Evolutionary conservation across 2,888 invertebrate genomes (phyloP).

Genomic region (Blastobasis lacticolella): DNA sequence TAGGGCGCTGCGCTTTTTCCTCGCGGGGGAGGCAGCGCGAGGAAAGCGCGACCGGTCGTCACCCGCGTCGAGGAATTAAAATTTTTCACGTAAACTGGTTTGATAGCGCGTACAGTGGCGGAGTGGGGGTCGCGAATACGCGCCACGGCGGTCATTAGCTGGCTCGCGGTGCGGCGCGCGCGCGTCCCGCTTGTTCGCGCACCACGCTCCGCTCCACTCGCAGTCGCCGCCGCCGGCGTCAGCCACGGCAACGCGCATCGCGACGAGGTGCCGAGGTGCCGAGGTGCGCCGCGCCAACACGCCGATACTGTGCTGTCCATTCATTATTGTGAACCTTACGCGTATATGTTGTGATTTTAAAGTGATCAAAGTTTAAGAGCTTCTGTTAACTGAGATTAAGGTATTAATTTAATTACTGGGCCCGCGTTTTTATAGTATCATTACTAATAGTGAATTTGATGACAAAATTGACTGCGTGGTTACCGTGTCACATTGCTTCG

Average conservation of each 20-base stretch:
- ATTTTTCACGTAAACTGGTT: conserved; percentile 73
- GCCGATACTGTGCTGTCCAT: no score
- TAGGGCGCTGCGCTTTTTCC: conserved; percentile 68
- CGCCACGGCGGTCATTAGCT: conserved; percentile 68
- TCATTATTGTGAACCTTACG: no score
- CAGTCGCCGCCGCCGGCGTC: neutral
- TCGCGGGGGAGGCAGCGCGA: conserved; percentile 41
- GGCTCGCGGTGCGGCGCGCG: conserved; percentile 59
- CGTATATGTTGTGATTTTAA: no score
- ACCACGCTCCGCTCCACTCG: conserved; percentile 10
- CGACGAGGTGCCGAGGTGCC: conserved; percentile 36
- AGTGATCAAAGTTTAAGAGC: neutral
- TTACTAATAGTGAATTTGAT: neutral
- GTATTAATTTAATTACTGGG: neutral
- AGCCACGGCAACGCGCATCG: conserved; percentile 15
- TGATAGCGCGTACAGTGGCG: conserved; percentile 64
- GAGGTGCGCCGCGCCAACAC: conserved; percentile 16
- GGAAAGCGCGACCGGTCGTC: conserved; percentile 70
- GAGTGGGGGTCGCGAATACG: conserved; percentile 70
- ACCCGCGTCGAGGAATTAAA: conserved; percentile 65
- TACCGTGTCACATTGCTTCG: no score
- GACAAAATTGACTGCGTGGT: no score
- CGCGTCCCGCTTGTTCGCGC: conserved; percentile 43
- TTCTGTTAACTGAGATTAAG: conserved; percentile 1
- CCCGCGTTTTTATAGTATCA: neutral